phyloP scores from a whole-genome alignment of 2,113 vertebrate genomes.

The Conger conger region DNA sequence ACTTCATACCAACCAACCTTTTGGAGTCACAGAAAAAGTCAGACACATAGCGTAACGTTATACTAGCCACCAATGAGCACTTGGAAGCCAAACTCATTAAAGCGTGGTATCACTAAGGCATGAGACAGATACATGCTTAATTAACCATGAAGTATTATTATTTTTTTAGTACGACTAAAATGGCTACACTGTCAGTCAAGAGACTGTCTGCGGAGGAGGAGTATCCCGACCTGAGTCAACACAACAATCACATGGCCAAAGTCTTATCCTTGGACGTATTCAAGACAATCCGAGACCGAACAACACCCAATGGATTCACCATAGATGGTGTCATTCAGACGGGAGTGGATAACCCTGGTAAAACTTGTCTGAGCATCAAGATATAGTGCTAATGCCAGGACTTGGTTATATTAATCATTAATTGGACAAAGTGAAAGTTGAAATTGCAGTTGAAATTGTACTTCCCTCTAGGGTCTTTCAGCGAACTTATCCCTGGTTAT shows the following conservation, averaged over 20 bases:
- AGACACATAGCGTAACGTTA: too few species aligned
- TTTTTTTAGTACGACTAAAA: constrained; percentile 63
- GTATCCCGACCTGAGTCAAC: constrained; percentile 69
- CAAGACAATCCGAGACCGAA: constrained; percentile 61
- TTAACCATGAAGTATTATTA: constrained; percentile 44
- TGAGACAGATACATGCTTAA: neutral
- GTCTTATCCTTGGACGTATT: constrained; percentile 72
- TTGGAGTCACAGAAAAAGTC: too few species aligned
- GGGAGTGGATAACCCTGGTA: constrained; percentile 84
- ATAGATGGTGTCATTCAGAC: constrained; percentile 79
- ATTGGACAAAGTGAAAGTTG: neutral
- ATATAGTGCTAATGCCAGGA: neutral
- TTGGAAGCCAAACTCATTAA: too few species aligned
- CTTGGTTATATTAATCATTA: neutral
- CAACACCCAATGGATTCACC: constrained; percentile 73
- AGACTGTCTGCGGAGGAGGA: constrained; percentile 68
- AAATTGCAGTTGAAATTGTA: too few species aligned
- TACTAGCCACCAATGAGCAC: too few species aligned
- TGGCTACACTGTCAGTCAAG: constrained; percentile 68
- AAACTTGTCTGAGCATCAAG: constrained; percentile 45
- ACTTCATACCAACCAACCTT: too few species aligned
- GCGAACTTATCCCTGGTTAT: too few species aligned
- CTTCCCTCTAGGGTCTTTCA: too few species aligned
- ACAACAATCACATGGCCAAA: constrained; percentile 78
- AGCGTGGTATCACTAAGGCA: too few species aligned